Conservation (phyloP, 2,113 vertebrate genomes). For the Pachypanchax playfairii region DNA sequence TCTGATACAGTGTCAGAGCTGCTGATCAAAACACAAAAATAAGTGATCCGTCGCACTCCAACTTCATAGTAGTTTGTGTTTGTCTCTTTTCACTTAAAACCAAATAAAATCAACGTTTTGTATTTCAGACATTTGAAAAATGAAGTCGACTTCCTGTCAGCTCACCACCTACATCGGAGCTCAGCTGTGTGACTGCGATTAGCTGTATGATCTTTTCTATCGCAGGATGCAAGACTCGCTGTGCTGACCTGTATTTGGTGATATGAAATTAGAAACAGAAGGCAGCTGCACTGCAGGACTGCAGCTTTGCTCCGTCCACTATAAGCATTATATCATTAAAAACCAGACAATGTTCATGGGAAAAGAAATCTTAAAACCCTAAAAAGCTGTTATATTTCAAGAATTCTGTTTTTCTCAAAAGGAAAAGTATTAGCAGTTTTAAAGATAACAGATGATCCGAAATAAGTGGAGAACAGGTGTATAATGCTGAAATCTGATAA, state of each 20-base stretch:
- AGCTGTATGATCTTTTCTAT: constrained; percentile 12
- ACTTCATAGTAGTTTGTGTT: neutral
- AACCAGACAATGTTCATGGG: neutral
- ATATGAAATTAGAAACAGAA: constrained; percentile 30
- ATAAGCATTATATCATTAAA: neutral
- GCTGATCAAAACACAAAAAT: constrained; percentile 1
- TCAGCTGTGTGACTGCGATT: constrained; percentile 9
- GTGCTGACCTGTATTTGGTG: constrained; percentile 18
- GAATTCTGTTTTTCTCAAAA: too few relatives aligned
- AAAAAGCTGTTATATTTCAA: neutral
- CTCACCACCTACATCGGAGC: constrained; percentile 13
- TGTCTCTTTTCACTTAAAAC: neutral
- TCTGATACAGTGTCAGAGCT: too few relatives aligned
- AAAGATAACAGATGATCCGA: neutral
- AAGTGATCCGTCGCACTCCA: too few relatives aligned
- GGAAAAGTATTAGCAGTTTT: neutral
- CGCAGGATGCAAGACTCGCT: constrained; percentile 17
- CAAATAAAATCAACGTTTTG: neutral
- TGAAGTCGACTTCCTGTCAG: neutral
- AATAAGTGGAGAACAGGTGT: neutral
- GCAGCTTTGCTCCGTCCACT: neutral
- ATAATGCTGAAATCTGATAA: constrained; percentile 5
- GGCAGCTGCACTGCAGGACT: constrained; percentile 27
- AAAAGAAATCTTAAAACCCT: neutral
- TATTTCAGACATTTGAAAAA: neutral